Percentiles rank a stretch among this genome's conserved stretches.
Conservation (phyloP, 2,113 vertebrate genomes). For the Hirundichthys speculiger region DNA sequence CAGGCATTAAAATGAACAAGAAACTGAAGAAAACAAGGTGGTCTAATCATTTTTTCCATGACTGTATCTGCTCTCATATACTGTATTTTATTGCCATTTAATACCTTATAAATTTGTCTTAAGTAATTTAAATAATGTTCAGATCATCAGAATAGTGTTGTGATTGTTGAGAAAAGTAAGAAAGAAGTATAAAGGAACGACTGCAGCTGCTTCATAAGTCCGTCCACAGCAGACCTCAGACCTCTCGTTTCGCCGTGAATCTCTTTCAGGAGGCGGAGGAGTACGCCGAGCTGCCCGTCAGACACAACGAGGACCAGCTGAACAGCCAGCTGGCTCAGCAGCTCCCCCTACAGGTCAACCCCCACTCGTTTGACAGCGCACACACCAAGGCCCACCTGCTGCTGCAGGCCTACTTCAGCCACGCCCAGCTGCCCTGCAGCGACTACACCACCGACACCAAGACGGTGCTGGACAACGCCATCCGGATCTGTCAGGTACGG, state of each 20-base stretch:
- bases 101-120: too few species aligned
- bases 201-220: too few species aligned
- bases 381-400: conserved; percentile 96
- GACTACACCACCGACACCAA: conserved; percentile 97
- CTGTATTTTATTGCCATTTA: too few species aligned
- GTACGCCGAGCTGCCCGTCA: conserved; percentile 94
- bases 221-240: not conserved
- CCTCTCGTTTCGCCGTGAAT: conserved; percentile 30
- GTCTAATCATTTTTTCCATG: too few species aligned
- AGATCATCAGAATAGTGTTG: too few species aligned
- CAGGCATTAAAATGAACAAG: too few species aligned
- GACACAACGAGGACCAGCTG: conserved; percentile 98
- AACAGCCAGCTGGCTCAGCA: conserved; percentile 92
- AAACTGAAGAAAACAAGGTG: too few species aligned
- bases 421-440: conserved; percentile 88
- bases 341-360: conserved; percentile 92
- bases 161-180: too few species aligned
- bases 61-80: too few species aligned
- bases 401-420: conserved; percentile 95
- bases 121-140: too few species aligned
- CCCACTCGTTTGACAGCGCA: conserved; percentile 93
- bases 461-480: conserved; percentile 94
- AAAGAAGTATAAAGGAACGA: too few species aligned
- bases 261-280: conserved; percentile 90
- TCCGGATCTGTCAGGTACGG: conserved; percentile 94